phyloP scores from a whole-genome alignment of 2,888 invertebrate genomes.

The Escarpia spicata region DNA sequence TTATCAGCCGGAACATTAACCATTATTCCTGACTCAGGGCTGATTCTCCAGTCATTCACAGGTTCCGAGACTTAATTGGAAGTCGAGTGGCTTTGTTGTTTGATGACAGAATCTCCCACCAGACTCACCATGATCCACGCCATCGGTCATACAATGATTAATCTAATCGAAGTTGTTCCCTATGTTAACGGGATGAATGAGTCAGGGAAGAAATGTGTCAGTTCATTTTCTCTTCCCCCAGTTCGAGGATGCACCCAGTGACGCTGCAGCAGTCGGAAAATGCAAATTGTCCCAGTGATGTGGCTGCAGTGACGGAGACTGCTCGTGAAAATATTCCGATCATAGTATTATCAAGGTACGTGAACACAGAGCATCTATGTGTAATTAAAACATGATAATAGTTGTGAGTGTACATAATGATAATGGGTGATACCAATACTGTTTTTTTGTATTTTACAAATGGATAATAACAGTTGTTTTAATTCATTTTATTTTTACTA shows the following conservation, averaged over 20 bases:
- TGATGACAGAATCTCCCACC: not conserved
- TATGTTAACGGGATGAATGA: not conserved
- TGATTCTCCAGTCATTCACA: not conserved
- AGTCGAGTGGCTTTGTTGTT: not conserved
- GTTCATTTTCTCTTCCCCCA: not conserved
- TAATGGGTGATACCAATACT: not conserved
- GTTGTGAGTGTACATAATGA: not conserved
- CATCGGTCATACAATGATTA: not conserved
- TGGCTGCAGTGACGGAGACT: not conserved
- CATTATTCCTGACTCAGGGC: not conserved
- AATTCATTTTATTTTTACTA: too few species aligned
- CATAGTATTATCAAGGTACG: not conserved
- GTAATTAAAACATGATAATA: not conserved
- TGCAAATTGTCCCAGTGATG: not conserved
- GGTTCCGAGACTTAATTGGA: not conserved
- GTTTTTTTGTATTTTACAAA: not conserved
- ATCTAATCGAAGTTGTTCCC: not conserved
- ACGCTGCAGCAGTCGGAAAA: not conserved
- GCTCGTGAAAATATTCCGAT: not conserved
- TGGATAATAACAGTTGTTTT: too few species aligned
- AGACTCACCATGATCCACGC: not conserved
- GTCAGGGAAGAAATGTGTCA: not conserved
- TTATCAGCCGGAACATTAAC: slow-evolving; percentile 1
- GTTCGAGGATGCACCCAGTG: not conserved
- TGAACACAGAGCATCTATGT: not conserved